phyloP scores from a whole-genome alignment of 2,113 vertebrate genomes.

The Cyanistes caeruleus region DNA sequence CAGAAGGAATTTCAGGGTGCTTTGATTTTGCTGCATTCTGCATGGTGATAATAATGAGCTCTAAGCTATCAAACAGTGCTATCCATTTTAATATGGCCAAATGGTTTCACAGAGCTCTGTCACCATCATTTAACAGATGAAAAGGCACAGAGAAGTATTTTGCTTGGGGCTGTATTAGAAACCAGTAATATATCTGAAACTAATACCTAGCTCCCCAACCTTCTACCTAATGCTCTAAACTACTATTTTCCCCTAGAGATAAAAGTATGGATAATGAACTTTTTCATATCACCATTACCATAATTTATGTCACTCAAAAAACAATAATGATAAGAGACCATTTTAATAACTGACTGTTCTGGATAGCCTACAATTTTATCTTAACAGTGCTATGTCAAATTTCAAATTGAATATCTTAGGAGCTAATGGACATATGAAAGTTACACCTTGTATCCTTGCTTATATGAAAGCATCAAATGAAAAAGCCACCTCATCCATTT shows the following conservation, averaged over 20 bases:
- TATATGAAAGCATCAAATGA: background rate
- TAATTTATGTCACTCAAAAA: background rate
- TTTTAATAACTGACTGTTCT: background rate
- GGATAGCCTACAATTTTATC: background rate
- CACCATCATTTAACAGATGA: background rate
- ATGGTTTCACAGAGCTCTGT: background rate
- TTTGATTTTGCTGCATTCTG: background rate
- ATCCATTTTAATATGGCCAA: slow-evolving; percentile 16
- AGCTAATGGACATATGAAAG: background rate
- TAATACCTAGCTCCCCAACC: background rate
- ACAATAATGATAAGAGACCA: background rate
- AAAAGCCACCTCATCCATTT: background rate
- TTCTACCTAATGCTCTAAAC: background rate
- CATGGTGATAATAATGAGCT: background rate
- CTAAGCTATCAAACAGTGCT: background rate
- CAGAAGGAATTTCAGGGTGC: background rate
- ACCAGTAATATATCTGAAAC: background rate
- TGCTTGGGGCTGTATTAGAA: background rate
- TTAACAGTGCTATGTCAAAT: background rate
- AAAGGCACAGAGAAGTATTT: background rate
- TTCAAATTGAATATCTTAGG: background rate
- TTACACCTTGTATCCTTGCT: background rate
- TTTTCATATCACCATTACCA: background rate
- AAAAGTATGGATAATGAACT: background rate
- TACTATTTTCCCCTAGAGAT: background rate